Evolutionary conservation across 2,113 vertebrate species (phyloP), one percentile per base, ranked within the genome.

Genomic region (Ciconia stormi): DNA sequence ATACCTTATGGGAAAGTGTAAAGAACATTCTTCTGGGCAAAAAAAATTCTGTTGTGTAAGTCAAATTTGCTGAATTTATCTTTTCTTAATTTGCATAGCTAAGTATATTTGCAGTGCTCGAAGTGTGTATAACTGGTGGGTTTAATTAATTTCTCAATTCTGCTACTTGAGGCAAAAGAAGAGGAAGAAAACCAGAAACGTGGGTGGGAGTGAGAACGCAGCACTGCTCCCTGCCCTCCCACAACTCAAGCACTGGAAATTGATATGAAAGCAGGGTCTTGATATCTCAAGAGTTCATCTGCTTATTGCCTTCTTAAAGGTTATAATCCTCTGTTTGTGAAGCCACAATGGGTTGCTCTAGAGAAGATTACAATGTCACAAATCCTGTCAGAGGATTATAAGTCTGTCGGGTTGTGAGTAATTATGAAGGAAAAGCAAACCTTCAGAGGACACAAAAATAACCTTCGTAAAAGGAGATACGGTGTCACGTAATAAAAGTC

Each of bases 371-470:
- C 70, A 93, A 73, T 66, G 94, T 77, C 91, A 93, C 91, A 96
- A 95, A 97, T 97, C 93, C 95, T 89, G 80, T 96, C 93, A 93
- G 58, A 95, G 94, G 87, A 95, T 96, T 97, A 59, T 71, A 97
- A 91, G 0, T 93, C 87, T 94, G 94, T 91, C 93, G 97, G 81
- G 87, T 95, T 95, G 84, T 77, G 82, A 97, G 94, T 87, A 97
- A 96, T 92, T 95, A 93, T 85, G 91, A 97, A 56, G 87, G 84
- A 76, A 91, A 87, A 73, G 74, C 53, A 93, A 91, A 95, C 66
- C 82, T 91, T 90, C 76, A 87, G 74, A 95, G 63, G 74, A 90
- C 93, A 88, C 34, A 74, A 78, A 97, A 97, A 94, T 88, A 91
- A 95, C 89, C 70, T 93, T 95, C 63, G 21, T 73, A 63, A 77